Percentiles rank a stretch among this genome's conserved stretches.
Conservation (phyloP, 2,888 invertebrate genomes). For the Sicus ferrugineus region DNA sequence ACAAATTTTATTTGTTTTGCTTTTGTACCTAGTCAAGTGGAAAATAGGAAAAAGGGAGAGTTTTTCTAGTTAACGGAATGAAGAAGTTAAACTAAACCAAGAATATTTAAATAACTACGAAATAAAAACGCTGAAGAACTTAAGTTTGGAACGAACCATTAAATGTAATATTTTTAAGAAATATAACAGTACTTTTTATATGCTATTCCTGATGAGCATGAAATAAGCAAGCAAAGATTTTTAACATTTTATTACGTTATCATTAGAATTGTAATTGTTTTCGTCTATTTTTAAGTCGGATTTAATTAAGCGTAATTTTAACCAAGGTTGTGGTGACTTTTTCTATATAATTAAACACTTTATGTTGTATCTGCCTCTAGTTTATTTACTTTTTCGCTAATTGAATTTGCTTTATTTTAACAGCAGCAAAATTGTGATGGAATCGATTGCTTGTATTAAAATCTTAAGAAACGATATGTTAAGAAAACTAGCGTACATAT, state of each 20-base stretch:
- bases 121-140: background rate
- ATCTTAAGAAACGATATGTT: too few species aligned
- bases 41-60: conserved; percentile 8
- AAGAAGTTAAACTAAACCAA: background rate
- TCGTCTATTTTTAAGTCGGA: conserved; percentile 1
- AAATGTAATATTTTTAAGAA: too few species aligned
- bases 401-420: conserved; percentile 24
- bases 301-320: conserved; percentile 26
- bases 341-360: conserved; percentile 19
- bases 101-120: background rate
- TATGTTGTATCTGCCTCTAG: background rate
- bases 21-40: conserved; percentile 32
- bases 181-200: too few species aligned
- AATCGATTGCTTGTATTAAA: too few species aligned
- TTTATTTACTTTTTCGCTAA: conserved; percentile 39
- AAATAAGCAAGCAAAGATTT: too few species aligned
- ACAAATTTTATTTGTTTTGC: conserved; percentile 20
- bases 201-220: too few species aligned
- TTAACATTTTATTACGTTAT: too few species aligned
- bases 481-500: too few species aligned
- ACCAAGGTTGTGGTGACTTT: conserved; percentile 33
- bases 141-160: too few species aligned
- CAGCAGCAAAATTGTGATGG: conserved; percentile 25
- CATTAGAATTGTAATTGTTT: background rate
- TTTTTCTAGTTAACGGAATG: background rate